Percentiles rank a stretch among this genome's conserved stretches.
These are phyloP conservation scores for Hymenochirus boettgeri DNA, from an alignment of 2,113 vertebrate genomes.

Conservation along the genomic window DNA sequence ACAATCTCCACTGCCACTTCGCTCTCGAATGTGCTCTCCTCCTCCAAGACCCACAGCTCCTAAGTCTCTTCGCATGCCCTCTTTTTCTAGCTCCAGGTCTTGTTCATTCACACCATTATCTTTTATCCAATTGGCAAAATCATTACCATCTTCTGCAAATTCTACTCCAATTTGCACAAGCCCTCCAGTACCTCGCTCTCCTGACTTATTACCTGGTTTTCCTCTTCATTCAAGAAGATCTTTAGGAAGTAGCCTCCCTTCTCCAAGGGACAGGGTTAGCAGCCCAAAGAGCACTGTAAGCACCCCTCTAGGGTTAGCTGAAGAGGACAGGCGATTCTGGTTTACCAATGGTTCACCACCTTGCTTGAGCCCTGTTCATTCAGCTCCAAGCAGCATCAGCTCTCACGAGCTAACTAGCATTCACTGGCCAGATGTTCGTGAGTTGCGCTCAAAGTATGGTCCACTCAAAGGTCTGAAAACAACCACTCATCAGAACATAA, in stretches of 20 bases:
- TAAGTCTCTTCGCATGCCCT: slow-evolving; percentile 57
- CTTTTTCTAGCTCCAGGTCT: slow-evolving; percentile 39
- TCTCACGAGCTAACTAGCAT: slow-evolving; percentile 58
- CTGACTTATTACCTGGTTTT: neutral
- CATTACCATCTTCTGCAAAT: slow-evolving; percentile 44
- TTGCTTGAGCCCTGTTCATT: slow-evolving; percentile 49
- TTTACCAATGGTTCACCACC: slow-evolving; percentile 46
- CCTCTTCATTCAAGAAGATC: slow-evolving; percentile 43
- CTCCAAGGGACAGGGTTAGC: slow-evolving; percentile 43
- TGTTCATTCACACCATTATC: slow-evolving; percentile 54
- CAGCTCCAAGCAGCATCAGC: slow-evolving; percentile 26
- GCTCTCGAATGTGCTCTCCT: slow-evolving; percentile 56
- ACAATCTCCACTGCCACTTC: slow-evolving; percentile 58
- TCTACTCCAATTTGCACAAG: slow-evolving; percentile 51
- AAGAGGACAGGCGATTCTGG: slow-evolving; percentile 42
- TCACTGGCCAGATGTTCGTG: slow-evolving; percentile 58
- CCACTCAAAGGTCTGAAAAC: slow-evolving; percentile 35
- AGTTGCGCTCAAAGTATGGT: slow-evolving; percentile 55
- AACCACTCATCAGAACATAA: slow-evolving; percentile 9
- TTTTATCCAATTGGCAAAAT: slow-evolving; percentile 52
- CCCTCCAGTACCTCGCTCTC: slow-evolving; percentile 48
- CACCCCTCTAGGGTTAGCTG: slow-evolving; percentile 43
- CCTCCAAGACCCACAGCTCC: slow-evolving; percentile 52
- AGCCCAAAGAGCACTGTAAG: slow-evolving; percentile 44
- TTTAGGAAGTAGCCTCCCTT: slow-evolving; percentile 41